phyloP scores from a whole-genome alignment of 2,888 invertebrate species.

The Gnatocerus cornutus region DNA sequence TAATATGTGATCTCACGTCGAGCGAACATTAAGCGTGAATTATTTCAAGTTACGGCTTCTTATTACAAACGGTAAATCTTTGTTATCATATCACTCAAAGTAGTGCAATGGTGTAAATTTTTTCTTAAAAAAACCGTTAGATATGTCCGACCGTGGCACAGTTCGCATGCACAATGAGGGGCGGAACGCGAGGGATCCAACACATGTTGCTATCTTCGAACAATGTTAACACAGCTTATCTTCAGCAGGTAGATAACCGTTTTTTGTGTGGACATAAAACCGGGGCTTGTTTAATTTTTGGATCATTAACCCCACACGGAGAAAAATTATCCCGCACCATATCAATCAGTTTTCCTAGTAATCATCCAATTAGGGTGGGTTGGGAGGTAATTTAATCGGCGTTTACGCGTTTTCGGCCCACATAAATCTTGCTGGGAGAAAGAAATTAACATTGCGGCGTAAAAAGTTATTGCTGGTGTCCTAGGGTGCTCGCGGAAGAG shows the following conservation, averaged over 20 bases:
- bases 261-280: slow-evolving; percentile 35
- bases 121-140: slow-evolving; percentile 11
- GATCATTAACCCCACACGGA: slow-evolving; percentile 48
- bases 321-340: slow-evolving; percentile 18
- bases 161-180: slow-evolving; percentile 16
- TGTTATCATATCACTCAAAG: slow-evolving; percentile 12
- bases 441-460: not conserved
- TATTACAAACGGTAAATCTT: slow-evolving; percentile 10
- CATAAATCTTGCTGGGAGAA: slow-evolving; percentile 5
- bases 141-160: not conserved
- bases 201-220: slow-evolving; percentile 20
- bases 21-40: slow-evolving; percentile 5
- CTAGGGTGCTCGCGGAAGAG: slow-evolving; percentile 7
- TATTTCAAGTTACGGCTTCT: slow-evolving; percentile 4
- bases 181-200: slow-evolving; percentile 1
- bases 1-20: slow-evolving; percentile 6
- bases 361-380: slow-evolving; percentile 10
- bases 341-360: slow-evolving; percentile 19
- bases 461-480: slow-evolving; percentile 25
- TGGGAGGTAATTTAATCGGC: slow-evolving; percentile 5
- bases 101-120: not conserved
- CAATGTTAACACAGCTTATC: slow-evolving; percentile 47
- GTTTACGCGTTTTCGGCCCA: slow-evolving; percentile 13
- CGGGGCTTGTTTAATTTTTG: slow-evolving; percentile 46
- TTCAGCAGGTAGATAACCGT: slow-evolving; percentile 43